phyloP scores from a whole-genome alignment of 30 jellyfish, hydroid and myxozoan genomes.

The Euphysa ruthae region DNA sequence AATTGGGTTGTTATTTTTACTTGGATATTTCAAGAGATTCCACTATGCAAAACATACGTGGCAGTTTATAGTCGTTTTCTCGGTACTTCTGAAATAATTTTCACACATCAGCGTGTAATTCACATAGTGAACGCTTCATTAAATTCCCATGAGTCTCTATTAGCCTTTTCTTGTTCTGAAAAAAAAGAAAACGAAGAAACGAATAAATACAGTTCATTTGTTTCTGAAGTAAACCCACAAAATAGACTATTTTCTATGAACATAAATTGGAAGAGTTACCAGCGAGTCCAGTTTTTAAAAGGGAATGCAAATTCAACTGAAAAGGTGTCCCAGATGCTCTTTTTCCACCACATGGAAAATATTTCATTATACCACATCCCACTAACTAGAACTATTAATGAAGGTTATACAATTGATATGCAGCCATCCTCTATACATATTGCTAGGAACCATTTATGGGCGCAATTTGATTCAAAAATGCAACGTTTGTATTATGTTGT shows the following conservation, averaged over 20 bases:
- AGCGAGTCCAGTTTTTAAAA: not conserved
- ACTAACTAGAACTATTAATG: conserved; percentile 47
- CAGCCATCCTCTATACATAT: conserved; percentile 60
- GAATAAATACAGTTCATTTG: not conserved
- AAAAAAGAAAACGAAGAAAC: too few relatives aligned
- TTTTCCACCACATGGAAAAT: conserved; percentile 58
- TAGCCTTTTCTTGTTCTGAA: too few relatives aligned
- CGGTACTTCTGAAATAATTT: too few relatives aligned
- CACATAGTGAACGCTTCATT: too few relatives aligned
- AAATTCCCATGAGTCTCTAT: too few relatives aligned
- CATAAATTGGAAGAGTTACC: not conserved
- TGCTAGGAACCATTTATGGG: conserved; percentile 57
- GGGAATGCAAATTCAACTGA: not conserved
- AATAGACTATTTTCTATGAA: not conserved
- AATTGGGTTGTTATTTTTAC: too few relatives aligned
- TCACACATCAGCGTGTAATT: too few relatives aligned
- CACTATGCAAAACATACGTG: too few relatives aligned
- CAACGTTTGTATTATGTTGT: conserved; percentile 55
- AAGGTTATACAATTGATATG: conserved; percentile 32
- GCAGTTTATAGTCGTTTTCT: too few relatives aligned
- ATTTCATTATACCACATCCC: conserved; percentile 66
- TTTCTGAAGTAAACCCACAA: not conserved
- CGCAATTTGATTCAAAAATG: conserved; percentile 55
- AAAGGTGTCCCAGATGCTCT: conserved; percentile 28
- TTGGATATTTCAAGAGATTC: too few relatives aligned